Base-by-base conservation (phyloP, 1,140 invertebrate species). In the Anastatus disparis region DNA sequence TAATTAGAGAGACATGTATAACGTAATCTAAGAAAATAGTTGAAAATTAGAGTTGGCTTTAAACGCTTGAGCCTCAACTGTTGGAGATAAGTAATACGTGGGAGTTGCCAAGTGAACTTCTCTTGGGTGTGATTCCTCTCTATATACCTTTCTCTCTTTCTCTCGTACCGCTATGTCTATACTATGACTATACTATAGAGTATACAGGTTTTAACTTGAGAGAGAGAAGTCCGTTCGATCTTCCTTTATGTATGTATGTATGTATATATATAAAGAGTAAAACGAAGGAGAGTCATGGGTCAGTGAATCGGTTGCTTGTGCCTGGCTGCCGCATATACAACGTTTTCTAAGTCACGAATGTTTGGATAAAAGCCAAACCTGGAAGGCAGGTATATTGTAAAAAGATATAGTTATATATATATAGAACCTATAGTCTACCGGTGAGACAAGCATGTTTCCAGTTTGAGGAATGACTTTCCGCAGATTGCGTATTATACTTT, bases 261-360 rank as follows among this genome's bases (percentile, higher is more conserved):
- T n/a, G n/a, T n/a, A n/a, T n/a, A n/a, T n/a, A n/a, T n/a, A 35
- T 4, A 10, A 35, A 35, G 31, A 35, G 26, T 42, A 35, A 31
- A 40, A n/a, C 10, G 22, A 24, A 26, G 31, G 42, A 26, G 17
- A 55, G 82, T 84, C 82, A 83, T 80, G 82, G 82, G 82, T 84
- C 82, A 84, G 78, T 78, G 82, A 82, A 79, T 83, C 79, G 80
- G 26, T 78, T 77, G 80, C 82, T 82, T 76, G 77, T 80, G n/a
- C n/a, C n/a, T n/a, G n/a, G n/a, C n/a, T n/a, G n/a, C n/a, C n/a
- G n/a, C n/a, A n/a, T n/a, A n/a, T n/a, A n/a, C n/a, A n/a, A n/a
- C n/a, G n/a, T n/a, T n/a, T n/a, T n/a, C n/a, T n/a, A n/a, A 82
- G 82, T 81, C 82, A 83, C 82, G 82, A 82, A 81, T 82, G 75